Evolutionary conservation across 92 coral and sea anemone genomes (phyloP), one percentile per base, ranked within the genome.

Genomic region (Epizoanthus rinbou): DNA sequence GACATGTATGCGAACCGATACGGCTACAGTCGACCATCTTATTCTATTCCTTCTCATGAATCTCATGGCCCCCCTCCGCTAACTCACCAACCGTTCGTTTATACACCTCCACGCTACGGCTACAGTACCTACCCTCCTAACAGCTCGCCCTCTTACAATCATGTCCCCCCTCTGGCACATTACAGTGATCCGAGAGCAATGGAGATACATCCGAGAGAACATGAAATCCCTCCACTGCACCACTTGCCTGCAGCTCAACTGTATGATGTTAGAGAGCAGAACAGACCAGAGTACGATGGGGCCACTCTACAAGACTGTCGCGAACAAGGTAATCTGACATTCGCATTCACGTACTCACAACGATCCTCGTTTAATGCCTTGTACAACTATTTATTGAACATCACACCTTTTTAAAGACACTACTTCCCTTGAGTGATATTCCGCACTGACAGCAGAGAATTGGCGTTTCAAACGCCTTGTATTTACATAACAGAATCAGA

Each of bases 51-150:
- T 16, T 87, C 95, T 15, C 95, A 73, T 81, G 93, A 91, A 37
- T 59, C 91, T 33, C 92, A 82, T 65, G 86, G 88, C 3, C 98
- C 98, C 17, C 98, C 98, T 33, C 95, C 98, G 33, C 64, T 93
- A 17, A 86, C 98, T 0, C 98, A 93, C 72, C 98, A 93, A 43
- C 98, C 98, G 25, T 93, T 89, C 83, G 89, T 84, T 47, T 90
- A 89, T 75, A 85, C 95, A 74, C 85, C 95, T 56, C 69, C 94
- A 70, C 92, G 91, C 64, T 93, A 86, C 59, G 45, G 89, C 62
- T 93, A 83, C 62, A 93, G 70, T 86, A 74, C 93, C 35, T 93
- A 91, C 85, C 89, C 95, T 73, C 88, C 75, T 64, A 80, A 84
- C n/a, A 83, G 90, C 50, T 85, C 91, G 45, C 89, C 95, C 33